A percentile compares a stretch with the other conserved stretches of the same genome.
Evolutionary conservation across 2,888 invertebrate genomes (phyloP).

Genomic region (Corbicula japonica): DNA sequence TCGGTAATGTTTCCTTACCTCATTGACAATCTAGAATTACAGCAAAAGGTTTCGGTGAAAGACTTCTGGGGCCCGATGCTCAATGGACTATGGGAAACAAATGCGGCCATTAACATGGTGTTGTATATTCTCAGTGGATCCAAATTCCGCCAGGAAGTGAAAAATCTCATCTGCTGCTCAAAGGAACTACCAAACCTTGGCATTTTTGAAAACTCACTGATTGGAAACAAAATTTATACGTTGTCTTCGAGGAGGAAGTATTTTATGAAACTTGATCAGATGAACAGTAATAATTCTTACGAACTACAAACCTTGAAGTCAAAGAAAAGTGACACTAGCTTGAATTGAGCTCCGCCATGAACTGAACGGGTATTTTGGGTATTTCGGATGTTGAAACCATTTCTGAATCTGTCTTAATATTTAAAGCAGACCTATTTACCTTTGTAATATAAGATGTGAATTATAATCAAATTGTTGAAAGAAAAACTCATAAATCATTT

Average conservation of each 20-base stretch:
- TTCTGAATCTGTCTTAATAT: no score
- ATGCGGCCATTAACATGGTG: conserved; percentile 41
- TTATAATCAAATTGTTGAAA: no score
- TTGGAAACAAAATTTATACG: conserved; percentile 4
- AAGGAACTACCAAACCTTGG: conserved; percentile 17
- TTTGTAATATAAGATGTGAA: no score
- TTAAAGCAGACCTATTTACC: no score
- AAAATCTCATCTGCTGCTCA: conserved; percentile 17
- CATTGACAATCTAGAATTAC: neutral
- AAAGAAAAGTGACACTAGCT: no score
- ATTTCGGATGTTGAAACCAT: no score
- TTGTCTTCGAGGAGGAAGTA: neutral
- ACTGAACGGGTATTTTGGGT: no score
- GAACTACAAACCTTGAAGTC: conserved; percentile 1
- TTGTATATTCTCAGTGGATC: conserved; percentile 34
- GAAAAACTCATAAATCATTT: no score
- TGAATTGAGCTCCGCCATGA: no score
- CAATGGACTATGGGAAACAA: conserved; percentile 37
- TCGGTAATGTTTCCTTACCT: conserved; percentile 34
- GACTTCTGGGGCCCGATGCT: conserved; percentile 43
- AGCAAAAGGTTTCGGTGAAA: neutral
- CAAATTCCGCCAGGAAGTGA: conserved; percentile 24
- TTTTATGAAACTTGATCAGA: neutral
- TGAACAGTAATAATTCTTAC: neutral
- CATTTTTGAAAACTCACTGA: conserved; percentile 26